Evolutionary conservation across 2,888 invertebrate species (phyloP).

Genomic region (Palloptera scutellata): DNA sequence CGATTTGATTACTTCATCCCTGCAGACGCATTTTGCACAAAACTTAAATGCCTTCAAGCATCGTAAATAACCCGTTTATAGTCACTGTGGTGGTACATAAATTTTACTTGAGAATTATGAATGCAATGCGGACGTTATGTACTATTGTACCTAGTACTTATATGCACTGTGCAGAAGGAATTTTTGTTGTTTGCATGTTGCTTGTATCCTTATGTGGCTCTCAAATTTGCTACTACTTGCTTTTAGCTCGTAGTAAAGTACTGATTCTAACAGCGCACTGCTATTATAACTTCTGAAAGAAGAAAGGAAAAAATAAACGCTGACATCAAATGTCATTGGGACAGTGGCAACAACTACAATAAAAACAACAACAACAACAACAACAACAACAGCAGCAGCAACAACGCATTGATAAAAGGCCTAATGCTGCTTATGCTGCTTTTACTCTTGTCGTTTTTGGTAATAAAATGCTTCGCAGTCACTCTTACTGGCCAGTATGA

Average conservation of each 20-base stretch:
- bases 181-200: no score
- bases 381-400: neutral
- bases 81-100: conserved; percentile 55
- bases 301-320: neutral
- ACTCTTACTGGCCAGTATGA: no score
- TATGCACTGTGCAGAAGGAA: neutral
- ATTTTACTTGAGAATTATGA: conserved; percentile 57
- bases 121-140: conserved; percentile 37
- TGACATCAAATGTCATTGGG: neutral
- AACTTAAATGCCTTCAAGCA: conserved; percentile 56
- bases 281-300: neutral
- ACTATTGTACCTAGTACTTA: conserved; percentile 33
- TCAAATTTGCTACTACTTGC: neutral
- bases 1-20: conserved; percentile 45
- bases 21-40: conserved; percentile 39
- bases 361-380: neutral
- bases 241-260: neutral
- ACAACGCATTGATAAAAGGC: neutral
- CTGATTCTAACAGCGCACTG: no score
- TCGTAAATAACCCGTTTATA: conserved; percentile 51
- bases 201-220: neutral
- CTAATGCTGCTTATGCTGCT: conserved; percentile 8
- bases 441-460: neutral
- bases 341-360: neutral
- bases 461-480: no score